Evolutionary conservation across 2,888 invertebrate species (phyloP).

Genomic region (Mythimna impura): DNA sequence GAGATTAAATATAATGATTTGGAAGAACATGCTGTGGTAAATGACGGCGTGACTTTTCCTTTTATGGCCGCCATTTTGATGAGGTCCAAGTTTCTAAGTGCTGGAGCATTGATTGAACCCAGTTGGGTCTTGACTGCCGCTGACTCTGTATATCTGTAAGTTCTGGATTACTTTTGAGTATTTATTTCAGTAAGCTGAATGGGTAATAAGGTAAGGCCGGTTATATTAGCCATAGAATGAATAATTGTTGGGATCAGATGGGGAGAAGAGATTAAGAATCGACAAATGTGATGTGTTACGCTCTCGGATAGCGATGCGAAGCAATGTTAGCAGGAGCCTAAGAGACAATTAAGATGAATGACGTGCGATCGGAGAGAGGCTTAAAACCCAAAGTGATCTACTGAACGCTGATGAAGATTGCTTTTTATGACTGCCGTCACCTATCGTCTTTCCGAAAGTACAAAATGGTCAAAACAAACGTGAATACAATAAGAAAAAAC

Average conservation of each 20-base stretch:
- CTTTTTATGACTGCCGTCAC: background rate
- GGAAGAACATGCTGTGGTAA: conserved; percentile 73
- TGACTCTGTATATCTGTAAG: conserved; percentile 80
- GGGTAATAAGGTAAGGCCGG: rapidly evolving
- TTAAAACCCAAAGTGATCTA: background rate
- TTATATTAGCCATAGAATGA: background rate
- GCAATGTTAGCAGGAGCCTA: background rate
- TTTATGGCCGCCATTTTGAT: conserved; percentile 81
- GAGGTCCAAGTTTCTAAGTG: conserved; percentile 76
- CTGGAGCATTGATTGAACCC: conserved; percentile 80
- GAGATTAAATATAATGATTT: conserved; percentile 61
- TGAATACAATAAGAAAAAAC: background rate
- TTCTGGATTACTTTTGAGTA: conserved; percentile 29
- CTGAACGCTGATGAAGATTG: background rate
- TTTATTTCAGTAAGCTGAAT: background rate
- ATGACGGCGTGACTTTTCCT: conserved; percentile 74
- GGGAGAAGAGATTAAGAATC: background rate
- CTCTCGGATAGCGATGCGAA: too few relatives aligned
- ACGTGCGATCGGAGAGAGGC: too few relatives aligned
- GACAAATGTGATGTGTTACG: background rate
- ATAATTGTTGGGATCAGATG: too few relatives aligned
- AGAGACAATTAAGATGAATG: background rate
- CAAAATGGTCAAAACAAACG: background rate
- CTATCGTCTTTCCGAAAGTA: background rate
- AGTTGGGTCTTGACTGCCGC: conserved; percentile 84